Evolutionary conservation across 2,113 vertebrate genomes (phyloP).

Genomic region (Chroicocephalus ridibundus): DNA sequence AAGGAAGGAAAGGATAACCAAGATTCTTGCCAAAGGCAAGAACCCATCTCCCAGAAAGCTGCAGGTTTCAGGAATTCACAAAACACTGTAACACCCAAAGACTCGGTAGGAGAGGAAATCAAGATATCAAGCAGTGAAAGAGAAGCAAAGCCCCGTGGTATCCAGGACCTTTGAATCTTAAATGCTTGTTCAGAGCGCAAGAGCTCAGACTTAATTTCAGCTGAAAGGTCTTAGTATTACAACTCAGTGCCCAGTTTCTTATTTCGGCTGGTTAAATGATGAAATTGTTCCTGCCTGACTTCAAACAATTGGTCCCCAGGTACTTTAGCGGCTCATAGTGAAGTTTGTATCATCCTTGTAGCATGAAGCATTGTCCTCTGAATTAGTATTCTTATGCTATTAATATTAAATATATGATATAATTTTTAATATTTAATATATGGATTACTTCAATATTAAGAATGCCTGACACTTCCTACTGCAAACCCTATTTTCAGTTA

Average conservation of each 20-base stretch:
- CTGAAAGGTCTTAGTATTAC: not conserved
- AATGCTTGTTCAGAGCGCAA: not conserved
- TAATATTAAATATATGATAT: not conserved
- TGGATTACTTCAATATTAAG: not conserved
- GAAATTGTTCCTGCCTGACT: not conserved
- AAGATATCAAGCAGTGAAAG: not conserved
- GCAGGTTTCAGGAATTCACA: not conserved
- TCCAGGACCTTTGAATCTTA: not conserved
- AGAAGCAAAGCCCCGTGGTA: not conserved
- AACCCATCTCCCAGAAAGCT: not conserved
- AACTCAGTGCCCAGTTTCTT: not conserved
- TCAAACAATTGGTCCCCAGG: not conserved
- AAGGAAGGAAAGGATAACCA: not conserved
- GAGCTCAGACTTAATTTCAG: not conserved
- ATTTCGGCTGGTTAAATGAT: not conserved
- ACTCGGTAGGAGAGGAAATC: not conserved
- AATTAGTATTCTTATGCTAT: not conserved
- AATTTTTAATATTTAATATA: not conserved
- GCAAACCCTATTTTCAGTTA: slow-evolving; percentile 14
- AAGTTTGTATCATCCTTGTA: not conserved
- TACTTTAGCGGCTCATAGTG: not conserved
- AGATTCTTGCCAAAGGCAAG: not conserved
- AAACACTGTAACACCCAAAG: not conserved
- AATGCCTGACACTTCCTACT: not conserved
- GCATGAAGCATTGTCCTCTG: not conserved